phyloP scores from a whole-genome alignment of 2,888 invertebrate genomes.

The Protophormia terraenovae region DNA sequence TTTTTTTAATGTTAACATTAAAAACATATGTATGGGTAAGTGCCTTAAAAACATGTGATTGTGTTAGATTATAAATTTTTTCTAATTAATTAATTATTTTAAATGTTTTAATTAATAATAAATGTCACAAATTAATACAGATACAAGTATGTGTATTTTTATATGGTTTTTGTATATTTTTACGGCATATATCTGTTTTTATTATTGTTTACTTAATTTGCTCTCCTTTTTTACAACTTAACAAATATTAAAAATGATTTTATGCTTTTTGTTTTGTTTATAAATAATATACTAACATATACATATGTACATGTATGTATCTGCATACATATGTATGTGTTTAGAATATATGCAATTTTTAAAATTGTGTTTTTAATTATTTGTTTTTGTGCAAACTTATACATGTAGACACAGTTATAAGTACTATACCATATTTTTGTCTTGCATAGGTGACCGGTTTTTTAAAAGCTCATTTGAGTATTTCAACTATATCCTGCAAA shows the following conservation, averaged over 20 bases:
- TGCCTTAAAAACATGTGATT: background rate
- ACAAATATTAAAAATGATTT: background rate
- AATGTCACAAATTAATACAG: background rate
- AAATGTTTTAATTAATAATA: background rate
- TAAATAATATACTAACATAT: background rate
- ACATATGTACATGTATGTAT: constrained; percentile 21
- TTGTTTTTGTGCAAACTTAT: background rate
- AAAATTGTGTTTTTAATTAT: background rate
- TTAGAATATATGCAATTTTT: background rate
- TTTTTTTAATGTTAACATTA: background rate
- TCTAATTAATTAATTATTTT: background rate
- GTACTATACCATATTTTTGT: background rate
- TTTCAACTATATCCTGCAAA: too few species aligned
- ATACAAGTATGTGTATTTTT: background rate
- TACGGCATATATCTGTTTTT: background rate
- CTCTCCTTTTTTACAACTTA: background rate
- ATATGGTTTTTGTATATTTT: background rate
- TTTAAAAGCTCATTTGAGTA: too few species aligned
- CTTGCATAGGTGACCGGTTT: background rate
- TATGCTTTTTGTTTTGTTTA: background rate
- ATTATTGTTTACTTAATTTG: background rate
- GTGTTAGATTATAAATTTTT: background rate
- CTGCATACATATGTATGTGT: background rate
- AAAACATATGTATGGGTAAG: background rate
- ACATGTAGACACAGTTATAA: background rate